Base-by-base conservation (phyloP, 2,888 invertebrate species). In the Leucoptera coffeella region DNA sequence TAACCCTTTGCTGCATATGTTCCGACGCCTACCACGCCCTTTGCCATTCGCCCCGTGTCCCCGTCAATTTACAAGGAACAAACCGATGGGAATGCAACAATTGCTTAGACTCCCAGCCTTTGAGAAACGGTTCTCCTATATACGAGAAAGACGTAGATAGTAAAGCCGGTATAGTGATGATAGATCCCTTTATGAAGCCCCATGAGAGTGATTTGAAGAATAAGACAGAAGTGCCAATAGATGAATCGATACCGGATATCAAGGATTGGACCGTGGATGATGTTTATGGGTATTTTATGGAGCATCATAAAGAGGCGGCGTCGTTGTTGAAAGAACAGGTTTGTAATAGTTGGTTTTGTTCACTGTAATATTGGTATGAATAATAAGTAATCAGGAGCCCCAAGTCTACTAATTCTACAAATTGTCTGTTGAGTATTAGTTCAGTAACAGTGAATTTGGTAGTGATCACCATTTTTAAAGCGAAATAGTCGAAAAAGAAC, bases 11-110 rank as follows among this genome's bases (percentile, higher is more conserved):
- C 56, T 82, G 81, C 38, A 77, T 78, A 15, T 93, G 93, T 50
- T 85, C 86, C 23, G 87, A 90, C 51, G 84, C 84, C 4, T 93
- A 86, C 48, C 93, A 93, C 51, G 74, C 82, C 32, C 61, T 74
- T 15, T 93, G 92, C 44, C 92, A 91, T 43, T 61, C 75, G 17
- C 89, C 91, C 4, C 73, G 75, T 22, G 72, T 85, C 33, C 55
- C 64, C 4, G 75, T 75, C 31, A 67, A 71, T 34, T 42, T 56
- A 22, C 76, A 77, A 45, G 69, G 74, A 9, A 75, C 74, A 44
- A 62, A 73, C 21, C 79, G 80, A 38, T 86, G 86, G 85, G 73
- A 81, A 30, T 87, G 86, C 41, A 73, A 73, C 28, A 80, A 82
- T 35, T 86, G 86, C 37, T 54, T 62, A 11, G 61, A 67, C 37